These are phyloP conservation scores for Coptodon bakossiorum DNA, from an alignment of 2,113 vertebrate genomes.

Conservation along the genomic window DNA sequence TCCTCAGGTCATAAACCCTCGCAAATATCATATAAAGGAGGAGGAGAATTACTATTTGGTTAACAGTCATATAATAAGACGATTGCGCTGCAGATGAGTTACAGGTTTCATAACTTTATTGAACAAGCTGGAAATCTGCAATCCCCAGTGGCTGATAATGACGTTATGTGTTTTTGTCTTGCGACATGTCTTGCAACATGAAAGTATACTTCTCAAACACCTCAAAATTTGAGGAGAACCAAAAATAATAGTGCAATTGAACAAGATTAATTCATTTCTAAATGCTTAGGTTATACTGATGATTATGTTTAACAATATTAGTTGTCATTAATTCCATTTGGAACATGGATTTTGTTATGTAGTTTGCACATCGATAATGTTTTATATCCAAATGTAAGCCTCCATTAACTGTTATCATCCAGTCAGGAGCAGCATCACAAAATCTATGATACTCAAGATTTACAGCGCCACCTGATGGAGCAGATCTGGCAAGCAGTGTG, in stretches of 20 bases:
- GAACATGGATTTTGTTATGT: neutral
- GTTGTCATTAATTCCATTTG: neutral
- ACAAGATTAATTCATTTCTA: neutral
- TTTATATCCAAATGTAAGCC: neutral
- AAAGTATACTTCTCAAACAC: neutral
- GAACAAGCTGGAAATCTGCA: neutral
- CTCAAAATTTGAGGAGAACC: neutral
- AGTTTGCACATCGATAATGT: neutral
- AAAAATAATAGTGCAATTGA: neutral
- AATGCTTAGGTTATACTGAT: neutral
- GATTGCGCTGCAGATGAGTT: neutral
- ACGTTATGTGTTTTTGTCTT: neutral
- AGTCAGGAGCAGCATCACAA: neutral
- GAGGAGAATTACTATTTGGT: neutral
- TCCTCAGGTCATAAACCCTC: neutral
- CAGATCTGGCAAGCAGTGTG: neutral
- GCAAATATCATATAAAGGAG: slow-evolving; percentile 21
- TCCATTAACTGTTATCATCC: neutral
- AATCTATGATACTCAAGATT: neutral
- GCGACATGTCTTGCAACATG: neutral
- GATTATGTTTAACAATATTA: neutral
- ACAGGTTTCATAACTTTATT: slow-evolving; percentile 16
- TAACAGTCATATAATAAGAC: slow-evolving; percentile 6
- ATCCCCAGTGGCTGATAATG: neutral
- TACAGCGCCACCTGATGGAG: neutral